A percentile compares a stretch with the other conserved stretches of the same genome.
Evolutionary conservation across 2,113 vertebrate genomes (phyloP).

Genomic region (Geothlypis trichas): DNA sequence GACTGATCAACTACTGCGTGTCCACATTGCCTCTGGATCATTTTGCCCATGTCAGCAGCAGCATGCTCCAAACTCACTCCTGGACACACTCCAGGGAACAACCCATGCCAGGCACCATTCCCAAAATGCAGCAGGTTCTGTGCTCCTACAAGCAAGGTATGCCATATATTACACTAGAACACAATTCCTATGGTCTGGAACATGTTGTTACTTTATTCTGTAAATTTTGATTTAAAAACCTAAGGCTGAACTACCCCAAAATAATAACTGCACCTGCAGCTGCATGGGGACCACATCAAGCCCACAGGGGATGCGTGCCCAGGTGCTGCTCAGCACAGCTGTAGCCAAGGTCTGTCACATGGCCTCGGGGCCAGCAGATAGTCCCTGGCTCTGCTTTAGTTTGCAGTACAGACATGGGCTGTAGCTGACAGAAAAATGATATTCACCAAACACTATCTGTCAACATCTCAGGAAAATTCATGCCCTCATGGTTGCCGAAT

Average conservation of each 20-base stretch:
- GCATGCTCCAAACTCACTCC: neutral
- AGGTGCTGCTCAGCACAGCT: neutral
- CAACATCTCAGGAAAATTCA: constrained; percentile 28
- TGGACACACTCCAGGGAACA: neutral
- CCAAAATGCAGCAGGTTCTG: neutral
- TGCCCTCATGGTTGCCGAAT: neutral
- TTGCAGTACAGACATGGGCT: neutral
- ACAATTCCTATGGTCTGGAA: neutral
- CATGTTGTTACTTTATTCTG: neutral
- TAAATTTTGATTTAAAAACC: neutral
- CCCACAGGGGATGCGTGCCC: neutral
- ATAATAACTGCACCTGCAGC: neutral
- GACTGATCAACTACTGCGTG: neutral
- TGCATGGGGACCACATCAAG: neutral
- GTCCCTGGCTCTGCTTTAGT: constrained; percentile 6
- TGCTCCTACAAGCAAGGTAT: neutral
- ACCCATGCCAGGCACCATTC: neutral
- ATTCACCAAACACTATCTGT: constrained; percentile 18
- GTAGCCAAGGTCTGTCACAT: neutral
- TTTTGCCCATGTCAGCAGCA: neutral
- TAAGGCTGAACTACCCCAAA: neutral
- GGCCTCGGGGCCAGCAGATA: neutral
- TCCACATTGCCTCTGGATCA: neutral
- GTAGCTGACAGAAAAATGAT: constrained; percentile 4
- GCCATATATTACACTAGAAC: neutral